These are phyloP conservation scores for Dolichoris vasculosae DNA, from an alignment of 1,140 invertebrate species.

Conservation along the genomic window DNA sequence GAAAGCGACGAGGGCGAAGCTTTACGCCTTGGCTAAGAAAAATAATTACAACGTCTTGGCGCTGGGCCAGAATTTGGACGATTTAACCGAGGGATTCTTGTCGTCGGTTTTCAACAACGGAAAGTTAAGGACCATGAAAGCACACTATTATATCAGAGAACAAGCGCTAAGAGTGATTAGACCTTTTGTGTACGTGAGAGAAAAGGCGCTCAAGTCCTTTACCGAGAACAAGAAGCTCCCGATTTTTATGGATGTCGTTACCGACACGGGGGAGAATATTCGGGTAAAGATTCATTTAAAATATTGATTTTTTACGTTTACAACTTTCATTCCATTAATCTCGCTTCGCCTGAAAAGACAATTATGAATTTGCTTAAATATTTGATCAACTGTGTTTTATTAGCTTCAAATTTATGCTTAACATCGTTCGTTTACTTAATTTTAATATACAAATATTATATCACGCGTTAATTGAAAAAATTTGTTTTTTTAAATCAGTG, in stretches of 20 bases:
- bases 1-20: slow-evolving; percentile 81
- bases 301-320: background rate
- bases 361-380: no score
- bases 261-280: slow-evolving; percentile 75
- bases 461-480: no score
- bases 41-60: slow-evolving; percentile 90
- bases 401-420: no score
- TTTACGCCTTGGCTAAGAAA: slow-evolving; percentile 84
- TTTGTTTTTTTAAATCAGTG: no score
- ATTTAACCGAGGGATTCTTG: slow-evolving; percentile 88
- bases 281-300: background rate
- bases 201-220: slow-evolving; percentile 83
- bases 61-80: slow-evolving; percentile 90
- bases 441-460: no score
- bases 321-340: no score
- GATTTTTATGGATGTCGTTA: slow-evolving; percentile 78
- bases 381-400: no score
- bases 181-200: slow-evolving; percentile 90
- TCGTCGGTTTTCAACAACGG: slow-evolving; percentile 89
- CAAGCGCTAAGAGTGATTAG: slow-evolving; percentile 88
- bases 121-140: slow-evolving; percentile 86
- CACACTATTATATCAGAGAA: slow-evolving; percentile 85
- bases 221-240: slow-evolving; percentile 81
- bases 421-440: no score
- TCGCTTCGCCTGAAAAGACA: no score